These are phyloP conservation scores for Chalcosyrphus nemorum DNA, from an alignment of 2,888 invertebrate genomes.

Conservation along the genomic window DNA sequence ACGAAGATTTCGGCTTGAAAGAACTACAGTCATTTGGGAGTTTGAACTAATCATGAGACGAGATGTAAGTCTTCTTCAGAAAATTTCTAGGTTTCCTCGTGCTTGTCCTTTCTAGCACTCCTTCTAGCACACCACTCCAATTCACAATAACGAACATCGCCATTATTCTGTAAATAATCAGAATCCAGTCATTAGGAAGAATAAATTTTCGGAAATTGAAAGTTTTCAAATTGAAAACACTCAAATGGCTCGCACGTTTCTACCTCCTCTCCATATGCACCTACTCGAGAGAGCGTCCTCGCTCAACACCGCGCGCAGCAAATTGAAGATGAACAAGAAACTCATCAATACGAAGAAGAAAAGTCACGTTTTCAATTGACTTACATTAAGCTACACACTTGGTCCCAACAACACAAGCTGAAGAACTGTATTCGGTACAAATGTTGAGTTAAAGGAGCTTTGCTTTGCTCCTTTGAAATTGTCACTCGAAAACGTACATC, in stretches of 20 bases:
- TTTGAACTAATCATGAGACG: no score
- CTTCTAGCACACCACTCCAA: no score
- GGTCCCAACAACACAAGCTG: conserved; percentile 59
- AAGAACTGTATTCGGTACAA: neutral
- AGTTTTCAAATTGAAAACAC: neutral
- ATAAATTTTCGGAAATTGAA: neutral
- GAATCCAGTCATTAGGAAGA: no score
- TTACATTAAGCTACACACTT: conserved; percentile 63
- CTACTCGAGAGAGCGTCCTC: neutral
- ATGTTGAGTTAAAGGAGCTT: neutral
- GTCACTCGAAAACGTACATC: conserved; percentile 56
- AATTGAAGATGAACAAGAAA: conserved; percentile 56
- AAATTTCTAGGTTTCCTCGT: no score
- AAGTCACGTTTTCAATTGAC: conserved; percentile 72
- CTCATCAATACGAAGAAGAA: conserved; percentile 61
- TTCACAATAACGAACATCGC: no score
- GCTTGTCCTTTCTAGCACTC: no score
- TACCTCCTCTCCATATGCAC: neutral
- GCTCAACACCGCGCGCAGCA: neutral
- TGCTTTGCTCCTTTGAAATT: conserved; percentile 16
- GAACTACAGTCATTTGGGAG: no score
- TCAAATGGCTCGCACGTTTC: conserved; percentile 4
- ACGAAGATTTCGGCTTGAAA: no score
- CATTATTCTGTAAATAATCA: no score
- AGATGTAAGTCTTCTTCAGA: no score